Conservation (phyloP, 2,888 invertebrate genomes). For the Amorpha juglandis region DNA sequence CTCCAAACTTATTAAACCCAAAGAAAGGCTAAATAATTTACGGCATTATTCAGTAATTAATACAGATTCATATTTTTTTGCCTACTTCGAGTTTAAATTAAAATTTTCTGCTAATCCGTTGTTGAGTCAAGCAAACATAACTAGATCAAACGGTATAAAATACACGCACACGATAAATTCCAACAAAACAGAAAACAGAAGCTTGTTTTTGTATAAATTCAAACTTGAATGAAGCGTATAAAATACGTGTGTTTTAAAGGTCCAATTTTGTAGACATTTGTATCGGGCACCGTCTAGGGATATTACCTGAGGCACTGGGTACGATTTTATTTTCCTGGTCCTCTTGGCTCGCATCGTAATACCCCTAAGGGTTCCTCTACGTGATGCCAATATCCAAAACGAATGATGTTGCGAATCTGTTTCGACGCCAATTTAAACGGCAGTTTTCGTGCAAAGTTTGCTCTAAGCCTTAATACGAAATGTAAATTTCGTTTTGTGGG, state of each 20-base stretch:
- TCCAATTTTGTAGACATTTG: slow-evolving; percentile 73
- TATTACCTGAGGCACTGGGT: slow-evolving; percentile 65
- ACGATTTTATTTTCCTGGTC: slow-evolving; percentile 73
- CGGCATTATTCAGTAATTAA: no score
- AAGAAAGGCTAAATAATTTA: no score
- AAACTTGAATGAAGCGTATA: slow-evolving; percentile 42
- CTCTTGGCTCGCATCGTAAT: slow-evolving; percentile 65
- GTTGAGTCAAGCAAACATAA: background rate
- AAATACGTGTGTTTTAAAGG: slow-evolving; percentile 64
- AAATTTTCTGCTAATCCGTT: no score
- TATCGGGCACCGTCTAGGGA: slow-evolving; percentile 69
- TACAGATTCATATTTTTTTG: no score
- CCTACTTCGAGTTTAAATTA: no score
- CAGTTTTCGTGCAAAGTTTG: slow-evolving; percentile 61
- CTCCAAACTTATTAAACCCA: no score
- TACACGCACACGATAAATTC: background rate
- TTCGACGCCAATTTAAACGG: slow-evolving; percentile 68
- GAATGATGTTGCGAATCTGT: slow-evolving; percentile 77
- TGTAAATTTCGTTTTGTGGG: slow-evolving; percentile 60
- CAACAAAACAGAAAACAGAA: slow-evolving; percentile 30
- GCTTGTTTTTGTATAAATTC: slow-evolving; percentile 30
- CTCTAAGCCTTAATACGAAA: slow-evolving; percentile 60
- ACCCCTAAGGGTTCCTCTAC: slow-evolving; percentile 72
- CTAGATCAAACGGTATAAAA: background rate
- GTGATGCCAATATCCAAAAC: slow-evolving; percentile 79